These are phyloP conservation scores for Xanthia togata DNA, from an alignment of 2,888 invertebrate genomes.

Conservation along the genomic window DNA sequence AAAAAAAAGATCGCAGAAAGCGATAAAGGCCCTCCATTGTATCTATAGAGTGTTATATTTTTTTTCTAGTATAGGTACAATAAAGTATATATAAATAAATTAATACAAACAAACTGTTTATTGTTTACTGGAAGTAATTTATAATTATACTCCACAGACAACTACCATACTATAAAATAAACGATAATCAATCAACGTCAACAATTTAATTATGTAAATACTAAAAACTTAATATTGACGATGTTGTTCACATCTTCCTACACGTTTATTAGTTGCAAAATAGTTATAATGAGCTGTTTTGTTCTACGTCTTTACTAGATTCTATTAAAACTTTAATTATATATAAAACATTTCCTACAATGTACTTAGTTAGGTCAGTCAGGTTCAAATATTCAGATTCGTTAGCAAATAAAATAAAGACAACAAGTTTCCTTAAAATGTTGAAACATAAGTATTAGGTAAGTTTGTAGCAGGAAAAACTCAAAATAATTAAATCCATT, in stretches of 20 bases:
- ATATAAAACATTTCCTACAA: background rate
- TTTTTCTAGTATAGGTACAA: too few relatives aligned
- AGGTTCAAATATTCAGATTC: background rate
- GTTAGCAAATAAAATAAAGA: background rate
- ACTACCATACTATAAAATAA: background rate
- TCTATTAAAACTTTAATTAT: background rate
- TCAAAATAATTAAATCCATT: background rate
- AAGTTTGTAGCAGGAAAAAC: background rate
- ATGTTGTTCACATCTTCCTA: background rate
- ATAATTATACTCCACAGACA: background rate
- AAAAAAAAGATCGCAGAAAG: background rate
- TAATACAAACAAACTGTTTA: background rate
- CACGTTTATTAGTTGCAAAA: background rate
- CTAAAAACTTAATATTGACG: background rate
- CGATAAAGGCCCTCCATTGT: background rate
- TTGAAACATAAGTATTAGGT: background rate
- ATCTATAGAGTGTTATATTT: too few relatives aligned
- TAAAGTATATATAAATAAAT: too few relatives aligned
- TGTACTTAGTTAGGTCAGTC: background rate
- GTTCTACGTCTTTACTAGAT: background rate
- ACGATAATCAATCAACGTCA: conserved; percentile 22
- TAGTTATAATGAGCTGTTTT: background rate
- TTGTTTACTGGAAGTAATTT: background rate
- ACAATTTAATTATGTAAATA: conserved; percentile 6
- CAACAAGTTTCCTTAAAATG: too few relatives aligned